Percentiles rank a stretch among this genome's conserved stretches.
These are phyloP conservation scores for Pogonus chalceus DNA, from an alignment of 1,140 invertebrate genomes.

Conservation along the genomic window DNA sequence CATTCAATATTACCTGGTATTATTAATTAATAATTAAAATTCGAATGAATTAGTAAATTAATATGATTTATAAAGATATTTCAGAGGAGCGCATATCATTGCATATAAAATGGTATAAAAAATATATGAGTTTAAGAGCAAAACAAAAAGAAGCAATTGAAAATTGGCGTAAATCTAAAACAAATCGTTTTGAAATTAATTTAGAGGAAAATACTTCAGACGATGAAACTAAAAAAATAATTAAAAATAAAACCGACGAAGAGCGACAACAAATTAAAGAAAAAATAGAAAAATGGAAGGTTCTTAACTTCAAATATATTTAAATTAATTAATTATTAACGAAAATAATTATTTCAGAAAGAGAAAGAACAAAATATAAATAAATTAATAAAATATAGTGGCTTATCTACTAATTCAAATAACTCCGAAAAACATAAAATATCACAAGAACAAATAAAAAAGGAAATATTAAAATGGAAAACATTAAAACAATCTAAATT, in stretches of 20 bases:
- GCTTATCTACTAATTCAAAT: background rate
- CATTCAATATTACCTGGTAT: constrained; percentile 24
- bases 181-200: constrained; percentile 1
- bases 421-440: constrained; percentile 14
- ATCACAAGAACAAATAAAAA: constrained; percentile 13
- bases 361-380: constrained; percentile 5
- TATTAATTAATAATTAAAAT: constrained; percentile 12
- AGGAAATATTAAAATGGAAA: constrained; percentile 21
- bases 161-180: constrained; percentile 32
- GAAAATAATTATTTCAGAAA: constrained; percentile 13
- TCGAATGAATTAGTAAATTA: constrained; percentile 20
- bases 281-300: constrained; percentile 14
- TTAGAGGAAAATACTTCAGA: background rate
- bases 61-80: constrained; percentile 26
- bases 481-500: constrained; percentile 14
- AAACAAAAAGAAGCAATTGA: constrained; percentile 37
- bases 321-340: constrained; percentile 17
- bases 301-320: constrained; percentile 9
- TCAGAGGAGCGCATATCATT: constrained; percentile 28
- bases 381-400: background rate
- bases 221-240: background rate
- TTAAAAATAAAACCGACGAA: constrained; percentile 13
- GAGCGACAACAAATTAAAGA: constrained; percentile 13
- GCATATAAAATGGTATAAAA: constrained; percentile 38
- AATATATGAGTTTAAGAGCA: constrained; percentile 33